Conservation (phyloP, 2,113 vertebrate species). For the Pangasianodon gigas region DNA sequence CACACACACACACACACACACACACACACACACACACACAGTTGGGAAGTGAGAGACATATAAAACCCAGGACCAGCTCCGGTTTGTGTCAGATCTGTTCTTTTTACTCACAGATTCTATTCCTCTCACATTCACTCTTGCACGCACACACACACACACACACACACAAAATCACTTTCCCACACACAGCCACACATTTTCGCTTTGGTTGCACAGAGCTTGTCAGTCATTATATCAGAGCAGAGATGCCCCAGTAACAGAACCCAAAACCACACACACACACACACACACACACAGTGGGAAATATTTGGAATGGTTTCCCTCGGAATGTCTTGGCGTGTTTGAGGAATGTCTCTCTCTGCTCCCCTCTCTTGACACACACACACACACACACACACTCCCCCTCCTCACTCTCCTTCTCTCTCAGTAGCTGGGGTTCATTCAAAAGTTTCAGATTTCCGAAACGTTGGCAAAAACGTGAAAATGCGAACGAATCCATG, state of each 20-base stretch:
- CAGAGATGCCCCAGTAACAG: conserved; percentile 28
- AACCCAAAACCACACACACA: conserved; percentile 41
- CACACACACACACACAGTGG: conserved; percentile 59
- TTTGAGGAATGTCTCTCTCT: conserved; percentile 71
- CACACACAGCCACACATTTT: neutral
- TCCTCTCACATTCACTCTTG: conserved; percentile 41
- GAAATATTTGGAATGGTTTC: conserved; percentile 81
- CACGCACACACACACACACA: conserved; percentile 5
- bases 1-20: neutral
- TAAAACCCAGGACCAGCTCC: neutral
- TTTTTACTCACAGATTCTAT: conserved; percentile 22
- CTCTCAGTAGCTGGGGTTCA: neutral
- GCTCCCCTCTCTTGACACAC: conserved; percentile 30
- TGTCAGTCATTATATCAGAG: conserved; percentile 46
- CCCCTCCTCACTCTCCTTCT: conserved; percentile 49
- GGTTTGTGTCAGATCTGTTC: neutral
- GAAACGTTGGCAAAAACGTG: neutral
- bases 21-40: neutral
- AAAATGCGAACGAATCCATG: neutral
- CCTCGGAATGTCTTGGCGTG: conserved; percentile 79
- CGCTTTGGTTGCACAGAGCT: conserved; percentile 30
- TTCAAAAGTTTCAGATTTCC: conserved; percentile 19
- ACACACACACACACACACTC: conserved; percentile 36
- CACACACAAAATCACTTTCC: neutral
- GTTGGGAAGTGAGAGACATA: neutral